Conservation (phyloP, 2,797 vertebrate species). For the Borostomias antarcticus region DNA sequence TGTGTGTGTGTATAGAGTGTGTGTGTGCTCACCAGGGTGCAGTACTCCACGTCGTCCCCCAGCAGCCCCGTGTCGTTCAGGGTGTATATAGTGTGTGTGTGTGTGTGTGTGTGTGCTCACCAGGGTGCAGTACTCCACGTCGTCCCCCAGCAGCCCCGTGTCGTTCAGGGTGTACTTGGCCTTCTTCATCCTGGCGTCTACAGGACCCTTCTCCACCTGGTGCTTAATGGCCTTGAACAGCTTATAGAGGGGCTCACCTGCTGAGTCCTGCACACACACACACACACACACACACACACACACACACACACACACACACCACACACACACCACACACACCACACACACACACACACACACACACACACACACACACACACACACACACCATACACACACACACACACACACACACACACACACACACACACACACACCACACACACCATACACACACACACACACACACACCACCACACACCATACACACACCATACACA, state of each 20-base stretch:
- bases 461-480: too few relatives aligned
- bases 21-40: too few relatives aligned
- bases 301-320: neutral
- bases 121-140: constrained; percentile 91
- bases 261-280: constrained; percentile 83
- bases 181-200: constrained; percentile 93
- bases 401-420: too few relatives aligned
- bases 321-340: neutral
- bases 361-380: neutral
- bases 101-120: constrained; percentile 76
- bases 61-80: too few relatives aligned
- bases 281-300: neutral
- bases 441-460: too few relatives aligned
- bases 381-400: too few relatives aligned
- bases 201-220: constrained; percentile 96
- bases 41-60: too few relatives aligned
- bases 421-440: too few relatives aligned
- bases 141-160: constrained; percentile 95
- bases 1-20: too few relatives aligned
- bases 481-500: too few relatives aligned
- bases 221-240: constrained; percentile 98
- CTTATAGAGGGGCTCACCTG: constrained; percentile 95
- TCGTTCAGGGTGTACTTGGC: constrained; percentile 98
- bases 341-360: neutral
- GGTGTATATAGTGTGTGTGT: neutral